Percentiles rank a stretch among this genome's conserved stretches.
Conservation (phyloP, 2,888 invertebrate genomes). For the Spicauda simplicius region DNA sequence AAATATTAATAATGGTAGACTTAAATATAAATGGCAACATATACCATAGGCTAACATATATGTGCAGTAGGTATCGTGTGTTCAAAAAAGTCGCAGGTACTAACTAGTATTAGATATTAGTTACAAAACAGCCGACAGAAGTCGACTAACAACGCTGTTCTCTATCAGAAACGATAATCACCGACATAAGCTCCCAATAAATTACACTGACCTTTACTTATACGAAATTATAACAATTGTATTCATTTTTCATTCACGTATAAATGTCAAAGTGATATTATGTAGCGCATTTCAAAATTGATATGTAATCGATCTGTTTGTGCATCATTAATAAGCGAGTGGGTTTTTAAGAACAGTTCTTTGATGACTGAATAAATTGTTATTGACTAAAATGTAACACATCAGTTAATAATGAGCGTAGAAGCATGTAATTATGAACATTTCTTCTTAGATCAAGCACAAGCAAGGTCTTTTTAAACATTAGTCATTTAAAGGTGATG, state of each 20-base stretch:
- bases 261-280: conserved; percentile 13
- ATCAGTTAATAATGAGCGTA: too few species aligned
- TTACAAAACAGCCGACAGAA: not conserved
- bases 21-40: too few species aligned
- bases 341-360: not conserved
- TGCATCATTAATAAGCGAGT: not conserved
- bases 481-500: too few species aligned
- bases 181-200: conserved; percentile 5
- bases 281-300: conserved; percentile 9
- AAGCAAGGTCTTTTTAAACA: too few species aligned
- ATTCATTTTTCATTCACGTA: conserved; percentile 14
- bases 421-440: too few species aligned
- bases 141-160: not conserved
- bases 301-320: not conserved
- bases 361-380: too few species aligned
- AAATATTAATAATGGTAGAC: too few species aligned
- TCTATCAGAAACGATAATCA: conserved; percentile 7
- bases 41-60: too few species aligned
- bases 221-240: conserved; percentile 18
- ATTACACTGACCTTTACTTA: conserved; percentile 10
- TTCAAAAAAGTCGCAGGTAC: not conserved
- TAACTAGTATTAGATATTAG: not conserved
- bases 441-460: too few species aligned
- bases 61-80: too few species aligned
- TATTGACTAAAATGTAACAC: too few species aligned